Evolutionary conservation across 2,113 vertebrate species (phyloP).

Genomic region (Thymallus thymallus): DNA sequence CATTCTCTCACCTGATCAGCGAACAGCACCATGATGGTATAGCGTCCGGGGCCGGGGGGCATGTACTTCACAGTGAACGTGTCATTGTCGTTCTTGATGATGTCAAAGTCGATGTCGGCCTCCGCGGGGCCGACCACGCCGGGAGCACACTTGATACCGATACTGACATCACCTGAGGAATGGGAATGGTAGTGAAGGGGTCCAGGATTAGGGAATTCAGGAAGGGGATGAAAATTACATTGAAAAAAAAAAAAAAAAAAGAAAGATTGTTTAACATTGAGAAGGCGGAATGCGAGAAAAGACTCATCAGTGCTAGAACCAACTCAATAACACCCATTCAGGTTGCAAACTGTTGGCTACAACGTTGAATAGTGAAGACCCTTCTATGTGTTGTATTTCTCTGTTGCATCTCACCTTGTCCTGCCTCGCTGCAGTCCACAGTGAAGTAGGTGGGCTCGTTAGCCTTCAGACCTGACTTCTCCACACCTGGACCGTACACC

Average conservation of each 20-base stretch:
- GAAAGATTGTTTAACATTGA: no score
- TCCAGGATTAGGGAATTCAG: no score
- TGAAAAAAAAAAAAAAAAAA: no score
- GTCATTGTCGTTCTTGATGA: constrained; percentile 97
- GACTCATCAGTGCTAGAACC: no score
- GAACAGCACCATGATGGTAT: constrained; percentile 96
- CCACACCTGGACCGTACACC: constrained; percentile 90
- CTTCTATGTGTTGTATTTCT: not conserved
- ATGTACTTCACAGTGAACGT: constrained; percentile 97
- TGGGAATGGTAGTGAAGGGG: not conserved
- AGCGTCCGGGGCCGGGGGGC: constrained; percentile 81
- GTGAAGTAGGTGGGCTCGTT: constrained; percentile 96
- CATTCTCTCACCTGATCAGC: constrained; percentile 82
- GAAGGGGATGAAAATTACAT: no score
- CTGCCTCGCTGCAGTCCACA: constrained; percentile 90
- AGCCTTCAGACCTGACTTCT: constrained; percentile 93
- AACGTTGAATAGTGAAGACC: no score
- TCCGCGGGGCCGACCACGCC: constrained; percentile 89
- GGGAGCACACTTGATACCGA: constrained; percentile 91
- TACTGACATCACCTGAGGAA: constrained; percentile 90
- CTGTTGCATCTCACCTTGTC: constrained; percentile 79
- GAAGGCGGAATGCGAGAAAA: no score
- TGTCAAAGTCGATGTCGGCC: constrained; percentile 95
- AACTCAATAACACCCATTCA: no score
- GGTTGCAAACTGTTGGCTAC: no score